Evolutionary conservation across 1,140 invertebrate species (phyloP).

Genomic region (Listronotus bonariensis): DNA sequence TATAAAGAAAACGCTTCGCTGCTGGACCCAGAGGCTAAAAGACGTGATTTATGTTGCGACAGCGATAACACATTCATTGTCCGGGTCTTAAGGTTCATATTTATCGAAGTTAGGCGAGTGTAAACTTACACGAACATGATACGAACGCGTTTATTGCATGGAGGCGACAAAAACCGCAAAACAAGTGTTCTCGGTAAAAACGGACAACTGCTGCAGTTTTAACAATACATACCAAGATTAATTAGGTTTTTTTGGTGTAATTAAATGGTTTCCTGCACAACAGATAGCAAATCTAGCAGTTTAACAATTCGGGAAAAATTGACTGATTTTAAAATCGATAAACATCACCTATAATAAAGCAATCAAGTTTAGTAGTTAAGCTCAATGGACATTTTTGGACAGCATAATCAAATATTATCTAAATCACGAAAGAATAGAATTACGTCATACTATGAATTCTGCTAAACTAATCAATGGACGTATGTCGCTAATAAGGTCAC

Average conservation of each 20-base stretch:
- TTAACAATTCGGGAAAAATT: neutral
- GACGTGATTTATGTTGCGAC: slow-evolving; percentile 4
- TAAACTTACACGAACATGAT: neutral
- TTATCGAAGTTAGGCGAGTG: neutral
- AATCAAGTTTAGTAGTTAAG: no score
- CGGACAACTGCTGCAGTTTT: neutral
- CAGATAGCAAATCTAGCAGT: neutral
- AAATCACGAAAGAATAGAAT: no score
- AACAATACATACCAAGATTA: neutral
- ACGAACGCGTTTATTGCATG: neutral
- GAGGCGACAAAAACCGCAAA: neutral
- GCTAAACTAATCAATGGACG: no score
- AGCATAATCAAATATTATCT: no score
- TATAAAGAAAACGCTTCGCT: neutral
- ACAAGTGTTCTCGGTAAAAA: neutral
- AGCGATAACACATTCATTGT: slow-evolving; percentile 8
- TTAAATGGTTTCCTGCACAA: neutral
- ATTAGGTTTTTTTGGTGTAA: neutral
- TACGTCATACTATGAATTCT: no score
- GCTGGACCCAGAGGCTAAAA: neutral
- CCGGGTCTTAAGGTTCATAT: neutral
- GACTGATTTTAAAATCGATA: no score
- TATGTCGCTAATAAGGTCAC: no score
- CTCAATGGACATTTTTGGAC: no score
- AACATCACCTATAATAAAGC: no score